phyloP scores from a whole-genome alignment of 1,140 invertebrate genomes.

The Thereuonema tuberculata region DNA sequence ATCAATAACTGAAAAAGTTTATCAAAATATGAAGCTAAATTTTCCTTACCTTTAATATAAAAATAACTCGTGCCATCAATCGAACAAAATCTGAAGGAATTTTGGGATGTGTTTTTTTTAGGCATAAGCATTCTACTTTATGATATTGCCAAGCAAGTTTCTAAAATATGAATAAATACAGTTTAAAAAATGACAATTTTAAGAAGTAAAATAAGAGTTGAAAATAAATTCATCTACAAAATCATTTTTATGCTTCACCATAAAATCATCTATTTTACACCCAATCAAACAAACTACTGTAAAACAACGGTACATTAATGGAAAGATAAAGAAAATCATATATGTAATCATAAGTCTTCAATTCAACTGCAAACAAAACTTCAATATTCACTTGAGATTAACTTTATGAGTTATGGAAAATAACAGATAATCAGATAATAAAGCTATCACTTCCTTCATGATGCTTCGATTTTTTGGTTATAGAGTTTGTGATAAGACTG shows the following conservation, averaged over 20 bases:
- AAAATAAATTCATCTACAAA: neutral
- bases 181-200: neutral
- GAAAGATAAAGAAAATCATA: too few species aligned
- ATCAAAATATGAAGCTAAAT: neutral
- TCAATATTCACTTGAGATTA: too few species aligned
- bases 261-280: neutral
- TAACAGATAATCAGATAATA: too few species aligned
- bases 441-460: too few species aligned
- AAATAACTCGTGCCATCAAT: conserved; percentile 6
- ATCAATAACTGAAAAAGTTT: too few species aligned
- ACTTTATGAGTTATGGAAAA: too few species aligned
- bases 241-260: neutral
- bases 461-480: too few species aligned
- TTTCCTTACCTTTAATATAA: conserved; percentile 6
- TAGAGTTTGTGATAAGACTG: too few species aligned
- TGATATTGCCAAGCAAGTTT: conserved; percentile 2
- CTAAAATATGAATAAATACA: neutral
- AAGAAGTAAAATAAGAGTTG: neutral
- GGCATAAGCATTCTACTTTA: conserved; percentile 5
- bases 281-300: neutral
- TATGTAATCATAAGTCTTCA: too few species aligned
- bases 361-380: too few species aligned
- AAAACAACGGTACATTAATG: too few species aligned
- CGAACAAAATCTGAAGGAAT: conserved; percentile 1
- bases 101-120: conserved; percentile 2